These are phyloP conservation scores for Catalaphyllia jardinei DNA, from an alignment of 64 coral and sea anemone genomes.

Conservation along the genomic window DNA sequence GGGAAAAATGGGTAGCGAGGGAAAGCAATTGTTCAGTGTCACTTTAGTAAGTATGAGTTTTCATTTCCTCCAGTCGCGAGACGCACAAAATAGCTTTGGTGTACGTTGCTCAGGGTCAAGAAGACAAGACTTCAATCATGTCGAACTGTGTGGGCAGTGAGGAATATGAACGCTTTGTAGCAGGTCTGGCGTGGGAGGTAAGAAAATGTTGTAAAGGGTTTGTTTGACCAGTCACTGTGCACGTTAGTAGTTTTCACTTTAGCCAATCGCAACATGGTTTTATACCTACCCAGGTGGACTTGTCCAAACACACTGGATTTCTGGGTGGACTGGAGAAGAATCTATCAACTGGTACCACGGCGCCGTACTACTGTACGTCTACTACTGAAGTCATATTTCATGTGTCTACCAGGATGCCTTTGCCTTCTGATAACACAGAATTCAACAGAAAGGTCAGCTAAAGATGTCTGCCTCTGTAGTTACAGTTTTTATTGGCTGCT, in stretches of 20 bases:
- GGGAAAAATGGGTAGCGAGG: not conserved
- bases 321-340: constrained; percentile 95
- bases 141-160: constrained; percentile 81
- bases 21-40: not conserved
- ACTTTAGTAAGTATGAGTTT: not conserved
- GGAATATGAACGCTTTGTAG: constrained; percentile 94
- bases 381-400: constrained; percentile 95
- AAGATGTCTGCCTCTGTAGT: not conserved
- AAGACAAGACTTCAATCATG: constrained; percentile 98
- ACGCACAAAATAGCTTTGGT: constrained; percentile 98
- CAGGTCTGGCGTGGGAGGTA: constrained; percentile 98
- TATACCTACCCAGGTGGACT: constrained; percentile 67
- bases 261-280: not conserved
- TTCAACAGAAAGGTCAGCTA: constrained; percentile 89
- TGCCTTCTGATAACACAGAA: constrained; percentile 77
- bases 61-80: constrained; percentile 75
- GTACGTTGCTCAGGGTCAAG: constrained; percentile 93
- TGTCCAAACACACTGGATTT: constrained; percentile 96
- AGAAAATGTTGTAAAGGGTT: not conserved
- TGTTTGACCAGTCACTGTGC: not conserved
- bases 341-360: constrained; percentile 92
- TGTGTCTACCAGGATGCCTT: constrained; percentile 92
- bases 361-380: constrained; percentile 88
- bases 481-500: no score
- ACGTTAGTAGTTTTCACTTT: not conserved